phyloP scores from a whole-genome alignment of 1,140 invertebrate species.

The Bombus sylvicola region DNA sequence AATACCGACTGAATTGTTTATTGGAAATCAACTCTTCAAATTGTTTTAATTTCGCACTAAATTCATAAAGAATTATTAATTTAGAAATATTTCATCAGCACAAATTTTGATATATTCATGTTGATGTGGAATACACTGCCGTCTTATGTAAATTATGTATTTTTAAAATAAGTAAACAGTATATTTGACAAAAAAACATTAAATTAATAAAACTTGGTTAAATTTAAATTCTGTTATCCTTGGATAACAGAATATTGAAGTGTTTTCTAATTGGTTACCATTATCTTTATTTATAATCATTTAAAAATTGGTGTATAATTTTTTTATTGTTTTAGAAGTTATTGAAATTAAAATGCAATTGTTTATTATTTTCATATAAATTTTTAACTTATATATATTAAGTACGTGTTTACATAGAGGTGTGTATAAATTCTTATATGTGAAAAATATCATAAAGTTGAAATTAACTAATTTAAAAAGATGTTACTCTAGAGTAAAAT shows the following conservation, averaged over 20 bases:
- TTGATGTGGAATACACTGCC: neutral
- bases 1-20: constrained; percentile 56
- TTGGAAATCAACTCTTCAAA: constrained; percentile 42
- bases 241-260: neutral
- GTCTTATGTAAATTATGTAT: neutral
- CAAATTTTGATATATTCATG: neutral
- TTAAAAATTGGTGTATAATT: neutral
- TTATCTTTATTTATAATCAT: neutral
- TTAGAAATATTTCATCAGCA: constrained; percentile 11
- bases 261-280: neutral
- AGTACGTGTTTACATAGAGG: neutral
- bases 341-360: neutral
- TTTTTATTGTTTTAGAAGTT: neutral
- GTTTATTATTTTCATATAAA: neutral
- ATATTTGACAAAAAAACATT: neutral
- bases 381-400: neutral
- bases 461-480: constrained; percentile 14
- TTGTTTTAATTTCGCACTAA: constrained; percentile 26
- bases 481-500: neutral
- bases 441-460: neutral
- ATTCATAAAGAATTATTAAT: constrained; percentile 7
- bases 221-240: neutral
- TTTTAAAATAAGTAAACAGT: neutral
- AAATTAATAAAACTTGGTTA: neutral
- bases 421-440: constrained; percentile 25